Evolutionary conservation across 92 coral and sea anemone genomes (phyloP).

Genomic region (Palythoa caribaeorum): DNA sequence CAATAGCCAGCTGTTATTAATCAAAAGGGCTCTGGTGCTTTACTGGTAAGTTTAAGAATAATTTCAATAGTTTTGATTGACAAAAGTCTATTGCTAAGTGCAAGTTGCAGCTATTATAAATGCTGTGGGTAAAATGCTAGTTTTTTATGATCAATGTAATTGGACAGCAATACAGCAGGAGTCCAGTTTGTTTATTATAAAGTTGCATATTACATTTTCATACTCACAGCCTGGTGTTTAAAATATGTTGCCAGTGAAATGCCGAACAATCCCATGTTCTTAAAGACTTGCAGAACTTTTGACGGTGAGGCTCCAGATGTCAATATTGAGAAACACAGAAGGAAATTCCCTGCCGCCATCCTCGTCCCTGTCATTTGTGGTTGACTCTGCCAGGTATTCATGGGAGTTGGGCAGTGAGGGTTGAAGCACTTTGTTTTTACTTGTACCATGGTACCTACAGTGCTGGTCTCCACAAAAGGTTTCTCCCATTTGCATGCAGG

Average conservation of each 20-base stretch:
- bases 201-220: conserved; percentile 2
- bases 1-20: not conserved
- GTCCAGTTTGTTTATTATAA: conserved; percentile 24
- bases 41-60: not conserved
- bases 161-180: not conserved
- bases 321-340: conserved; percentile 60
- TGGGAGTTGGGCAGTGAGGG: conserved; percentile 55
- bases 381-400: conserved; percentile 65
- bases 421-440: conserved; percentile 53
- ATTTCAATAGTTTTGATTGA: not conserved
- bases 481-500: conserved; percentile 62
- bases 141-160: not conserved
- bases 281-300: conserved; percentile 57
- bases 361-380: conserved; percentile 61
- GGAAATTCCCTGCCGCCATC: conserved; percentile 66
- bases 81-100: not conserved
- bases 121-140: not conserved
- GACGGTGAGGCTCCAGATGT: conserved; percentile 62
- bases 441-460: conserved; percentile 64
- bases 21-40: not conserved
- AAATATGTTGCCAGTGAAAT: conserved; percentile 60
- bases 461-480: conserved; percentile 48
- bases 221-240: conserved; percentile 71
- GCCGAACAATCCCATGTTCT: conserved; percentile 59
- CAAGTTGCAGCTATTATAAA: not conserved